Evolutionary conservation across 2,113 vertebrate species (phyloP), one percentile per base, ranked within the genome.

Genomic region (Cyprinodon variegatus): DNA sequence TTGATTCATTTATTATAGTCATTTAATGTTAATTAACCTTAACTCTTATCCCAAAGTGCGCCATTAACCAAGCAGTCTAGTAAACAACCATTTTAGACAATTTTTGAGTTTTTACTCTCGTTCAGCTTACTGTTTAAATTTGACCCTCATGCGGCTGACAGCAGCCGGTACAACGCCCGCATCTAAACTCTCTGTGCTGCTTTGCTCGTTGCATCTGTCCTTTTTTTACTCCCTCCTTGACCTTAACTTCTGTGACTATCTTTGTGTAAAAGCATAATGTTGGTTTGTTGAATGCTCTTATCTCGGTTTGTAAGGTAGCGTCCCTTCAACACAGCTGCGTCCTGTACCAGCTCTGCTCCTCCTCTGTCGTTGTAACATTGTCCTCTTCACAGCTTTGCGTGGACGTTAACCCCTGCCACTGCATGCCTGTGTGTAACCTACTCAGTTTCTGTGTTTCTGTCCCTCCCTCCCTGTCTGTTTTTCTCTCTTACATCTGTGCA

Each of bases 391-490:
- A 92, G 91, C 89, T 65, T 83, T 86, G 88, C 88, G 83, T 64
- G 88, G 91, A 90, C 77, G 82, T 90, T 83, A 78, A 78, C 67
- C 84, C 86, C 84, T 88, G 83, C 68, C 87, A 83, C 89, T 83
- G 91, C 91, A 93, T 93, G 92, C 84, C 57, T 82, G 82, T 89
- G 88, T 90, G 88, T 90, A 90, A 90, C 93, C 91, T 76, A 89
- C 90, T 92, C 88, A 89, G 90, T 89, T 85, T 92, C 82, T 94
- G 89, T 92, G 83, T 93, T 90, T 93, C 87, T 92, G 87, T 87
- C 86, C 87, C 72, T 89, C 86, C 81, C 83, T 84, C 86, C 83
- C 88, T 91, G 77, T 92, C 67, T 91, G 81, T 92, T 74, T 76
- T 62, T 77, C 79, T 86, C 62, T 87, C 62, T 88, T 48, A 89